A percentile compares a stretch with the other conserved stretches of the same genome.
phyloP scores from a whole-genome alignment of 2,113 vertebrate species.

The Herpailurus yagouaroundi region DNA sequence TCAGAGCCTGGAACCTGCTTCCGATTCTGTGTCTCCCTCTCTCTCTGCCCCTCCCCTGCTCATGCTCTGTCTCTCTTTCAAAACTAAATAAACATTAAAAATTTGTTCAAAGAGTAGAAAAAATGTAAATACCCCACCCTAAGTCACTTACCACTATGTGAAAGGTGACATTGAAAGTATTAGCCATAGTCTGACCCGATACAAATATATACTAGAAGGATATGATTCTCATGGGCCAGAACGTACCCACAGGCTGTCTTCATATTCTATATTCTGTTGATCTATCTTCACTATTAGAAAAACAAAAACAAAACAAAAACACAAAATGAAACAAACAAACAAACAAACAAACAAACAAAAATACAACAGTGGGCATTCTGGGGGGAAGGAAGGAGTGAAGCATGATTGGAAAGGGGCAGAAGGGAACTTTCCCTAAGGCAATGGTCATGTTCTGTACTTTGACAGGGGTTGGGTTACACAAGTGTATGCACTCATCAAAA shows the following conservation, averaged over 20 bases:
- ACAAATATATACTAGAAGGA: not conserved
- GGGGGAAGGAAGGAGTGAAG: not conserved
- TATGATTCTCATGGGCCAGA: not conserved
- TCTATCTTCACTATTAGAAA: not conserved
- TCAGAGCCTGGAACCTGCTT: too few relatives aligned
- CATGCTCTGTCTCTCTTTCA: too few relatives aligned
- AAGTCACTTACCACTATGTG: not conserved
- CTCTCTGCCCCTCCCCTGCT: too few relatives aligned
- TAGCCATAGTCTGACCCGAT: not conserved
- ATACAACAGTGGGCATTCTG: not conserved
- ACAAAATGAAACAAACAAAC: not conserved
- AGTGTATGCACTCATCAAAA: not conserved
- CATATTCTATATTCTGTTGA: not conserved
- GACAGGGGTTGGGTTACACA: not conserved
- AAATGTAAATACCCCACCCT: not conserved
- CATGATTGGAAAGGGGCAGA: not conserved
- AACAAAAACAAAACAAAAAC: not conserved
- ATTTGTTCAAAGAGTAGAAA: not conserved
- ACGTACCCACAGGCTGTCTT: not conserved
- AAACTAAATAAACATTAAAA: too few relatives aligned
- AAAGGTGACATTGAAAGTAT: not conserved
- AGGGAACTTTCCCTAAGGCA: not conserved
- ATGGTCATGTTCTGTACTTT: not conserved
- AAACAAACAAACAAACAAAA: not conserved
- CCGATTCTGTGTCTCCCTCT: too few relatives aligned